These are phyloP conservation scores for Varecia variegata DNA, from an alignment of 2,797 vertebrate genomes.

Conservation along the genomic window DNA sequence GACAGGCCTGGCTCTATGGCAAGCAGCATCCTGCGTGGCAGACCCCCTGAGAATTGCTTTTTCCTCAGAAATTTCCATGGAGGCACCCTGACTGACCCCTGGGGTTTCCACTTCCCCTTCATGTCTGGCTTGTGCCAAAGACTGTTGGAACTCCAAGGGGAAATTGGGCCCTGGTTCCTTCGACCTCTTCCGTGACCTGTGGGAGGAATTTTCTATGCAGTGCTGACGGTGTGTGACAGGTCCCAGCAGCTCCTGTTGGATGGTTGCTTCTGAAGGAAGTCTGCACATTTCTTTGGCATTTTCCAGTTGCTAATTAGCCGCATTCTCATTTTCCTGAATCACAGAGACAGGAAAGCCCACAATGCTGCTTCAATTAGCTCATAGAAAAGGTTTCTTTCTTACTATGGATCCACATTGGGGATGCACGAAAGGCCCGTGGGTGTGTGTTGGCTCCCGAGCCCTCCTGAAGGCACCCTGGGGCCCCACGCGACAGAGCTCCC, in stretches of 20 bases:
- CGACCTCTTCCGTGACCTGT: background rate
- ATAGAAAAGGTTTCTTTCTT: conserved; percentile 27
- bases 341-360: conserved; percentile 42
- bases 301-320: conserved; percentile 70
- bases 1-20: background rate
- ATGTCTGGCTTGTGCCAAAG: too few relatives aligned
- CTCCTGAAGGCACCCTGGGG: background rate
- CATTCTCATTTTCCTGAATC: conserved; percentile 61
- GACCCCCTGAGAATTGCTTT: background rate
- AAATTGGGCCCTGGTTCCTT: background rate
- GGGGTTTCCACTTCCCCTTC: background rate
- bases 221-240: background rate
- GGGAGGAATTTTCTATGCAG: background rate
- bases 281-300: conserved; percentile 33
- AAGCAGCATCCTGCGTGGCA: too few relatives aligned
- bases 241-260: background rate
- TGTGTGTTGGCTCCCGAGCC: background rate
- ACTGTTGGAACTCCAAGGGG: background rate
- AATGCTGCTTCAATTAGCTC: background rate
- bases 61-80: background rate
- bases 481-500: background rate
- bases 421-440: background rate
- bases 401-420: background rate
- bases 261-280: conserved; percentile 32
- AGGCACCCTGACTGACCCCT: background rate